A percentile compares a stretch with the other conserved stretches of the same genome.
Evolutionary conservation across 2,888 invertebrate genomes (phyloP).

Genomic region (Muschampia plurimacula): DNA sequence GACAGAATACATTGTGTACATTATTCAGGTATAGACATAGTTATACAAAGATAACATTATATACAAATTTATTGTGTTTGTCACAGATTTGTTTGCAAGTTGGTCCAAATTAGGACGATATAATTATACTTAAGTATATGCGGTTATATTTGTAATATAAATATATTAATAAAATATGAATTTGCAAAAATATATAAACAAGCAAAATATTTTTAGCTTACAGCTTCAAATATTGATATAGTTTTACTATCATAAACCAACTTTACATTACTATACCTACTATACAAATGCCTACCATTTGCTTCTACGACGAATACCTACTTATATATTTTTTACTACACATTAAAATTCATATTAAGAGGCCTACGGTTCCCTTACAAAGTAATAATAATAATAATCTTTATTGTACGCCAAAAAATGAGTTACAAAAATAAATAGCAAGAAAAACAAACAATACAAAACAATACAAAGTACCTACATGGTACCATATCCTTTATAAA

Average conservation of each 20-base stretch:
- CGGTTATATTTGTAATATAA: slow-evolving; percentile 30
- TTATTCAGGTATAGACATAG: slow-evolving; percentile 44
- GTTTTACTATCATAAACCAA: not conserved
- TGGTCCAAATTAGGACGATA: slow-evolving; percentile 66
- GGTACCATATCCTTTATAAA: no score
- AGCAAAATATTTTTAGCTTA: slow-evolving; percentile 2
- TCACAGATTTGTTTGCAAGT: slow-evolving; percentile 76
- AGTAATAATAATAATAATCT: not conserved
- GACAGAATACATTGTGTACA: slow-evolving; percentile 44
- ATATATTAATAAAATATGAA: slow-evolving; percentile 28
- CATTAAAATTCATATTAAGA: slow-evolving; percentile 33
- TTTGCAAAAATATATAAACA: not conserved
- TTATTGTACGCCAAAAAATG: no score
- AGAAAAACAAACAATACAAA: no score
- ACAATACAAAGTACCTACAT: no score
- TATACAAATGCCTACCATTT: not conserved
- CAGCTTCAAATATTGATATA: slow-evolving; percentile 6
- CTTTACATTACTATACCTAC: not conserved
- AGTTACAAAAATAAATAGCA: no score
- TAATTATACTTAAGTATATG: slow-evolving; percentile 35
- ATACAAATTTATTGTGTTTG: slow-evolving; percentile 82
- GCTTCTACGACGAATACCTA: slow-evolving; percentile 1
- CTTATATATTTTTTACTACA: slow-evolving; percentile 8
- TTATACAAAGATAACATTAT: slow-evolving; percentile 52
- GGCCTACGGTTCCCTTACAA: slow-evolving; percentile 13